phyloP scores from a whole-genome alignment of 2,797 vertebrate species.

The Peromyscus eremicus region DNA sequence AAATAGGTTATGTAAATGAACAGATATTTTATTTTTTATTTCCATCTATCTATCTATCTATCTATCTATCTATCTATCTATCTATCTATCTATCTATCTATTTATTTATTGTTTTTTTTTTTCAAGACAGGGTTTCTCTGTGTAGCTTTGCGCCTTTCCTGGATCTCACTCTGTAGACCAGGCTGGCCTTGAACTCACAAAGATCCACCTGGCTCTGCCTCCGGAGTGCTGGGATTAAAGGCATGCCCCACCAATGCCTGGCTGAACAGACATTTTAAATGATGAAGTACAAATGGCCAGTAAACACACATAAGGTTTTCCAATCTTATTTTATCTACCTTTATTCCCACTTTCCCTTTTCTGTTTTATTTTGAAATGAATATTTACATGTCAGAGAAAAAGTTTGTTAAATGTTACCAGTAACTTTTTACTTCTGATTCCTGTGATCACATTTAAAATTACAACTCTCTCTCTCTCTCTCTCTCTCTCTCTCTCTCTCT shows the following conservation, averaged over 20 bases:
- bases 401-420: background rate
- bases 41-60: too few relatives aligned
- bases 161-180: too few relatives aligned
- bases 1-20: background rate
- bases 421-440: background rate
- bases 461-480: background rate
- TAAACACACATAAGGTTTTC: background rate
- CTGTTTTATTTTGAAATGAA: background rate
- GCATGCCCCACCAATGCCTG: too few relatives aligned
- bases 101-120: too few relatives aligned
- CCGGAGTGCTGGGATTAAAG: too few relatives aligned
- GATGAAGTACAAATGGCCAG: background rate
- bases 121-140: too few relatives aligned
- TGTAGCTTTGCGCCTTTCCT: too few relatives aligned
- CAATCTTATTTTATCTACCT: background rate
- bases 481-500: too few relatives aligned
- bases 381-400: background rate
- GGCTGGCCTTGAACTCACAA: too few relatives aligned
- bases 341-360: background rate
- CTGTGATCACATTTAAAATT: conserved; percentile 1
- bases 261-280: background rate
- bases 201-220: too few relatives aligned
- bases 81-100: too few relatives aligned
- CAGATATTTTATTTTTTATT: background rate
- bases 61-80: too few relatives aligned